Evolutionary conservation across 2,888 invertebrate genomes (phyloP).

Genomic region (Yponomeuta sedellus): DNA sequence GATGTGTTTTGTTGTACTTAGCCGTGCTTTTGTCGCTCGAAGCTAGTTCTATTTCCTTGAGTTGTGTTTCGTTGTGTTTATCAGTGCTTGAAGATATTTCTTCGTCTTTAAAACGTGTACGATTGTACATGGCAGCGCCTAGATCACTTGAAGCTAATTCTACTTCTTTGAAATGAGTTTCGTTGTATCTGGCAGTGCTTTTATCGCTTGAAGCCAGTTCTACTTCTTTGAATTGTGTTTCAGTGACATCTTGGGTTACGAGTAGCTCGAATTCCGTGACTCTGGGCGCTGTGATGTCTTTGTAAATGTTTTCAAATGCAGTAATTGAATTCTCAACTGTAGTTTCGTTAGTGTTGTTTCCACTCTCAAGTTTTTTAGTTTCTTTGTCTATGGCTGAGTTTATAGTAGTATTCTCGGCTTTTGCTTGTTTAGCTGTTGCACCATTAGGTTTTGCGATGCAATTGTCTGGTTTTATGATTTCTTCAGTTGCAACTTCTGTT

Average conservation of each 20-base stretch:
- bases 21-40: background rate
- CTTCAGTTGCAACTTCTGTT: slow-evolving; percentile 7
- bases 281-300: slow-evolving; percentile 47
- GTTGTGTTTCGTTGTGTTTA: no score
- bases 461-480: slow-evolving; percentile 19
- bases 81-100: background rate
- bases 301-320: slow-evolving; percentile 60
- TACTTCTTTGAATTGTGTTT: background rate
- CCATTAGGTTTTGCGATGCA: background rate
- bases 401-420: background rate
- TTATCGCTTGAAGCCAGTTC: background rate
- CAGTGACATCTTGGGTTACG: slow-evolving; percentile 31
- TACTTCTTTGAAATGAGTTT: no score
- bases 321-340: slow-evolving; percentile 39
- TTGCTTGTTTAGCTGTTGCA: background rate
- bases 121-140: background rate
- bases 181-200: background rate
- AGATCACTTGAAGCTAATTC: background rate
- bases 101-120: background rate
- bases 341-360: background rate
- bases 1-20: no score
- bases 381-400: slow-evolving; percentile 16
- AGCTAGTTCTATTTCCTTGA: background rate
- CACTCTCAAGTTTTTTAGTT: background rate
- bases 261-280: slow-evolving; percentile 59